Base-by-base conservation (phyloP, 2,797 vertebrate species). In the Bradypodion pumilum region DNA sequence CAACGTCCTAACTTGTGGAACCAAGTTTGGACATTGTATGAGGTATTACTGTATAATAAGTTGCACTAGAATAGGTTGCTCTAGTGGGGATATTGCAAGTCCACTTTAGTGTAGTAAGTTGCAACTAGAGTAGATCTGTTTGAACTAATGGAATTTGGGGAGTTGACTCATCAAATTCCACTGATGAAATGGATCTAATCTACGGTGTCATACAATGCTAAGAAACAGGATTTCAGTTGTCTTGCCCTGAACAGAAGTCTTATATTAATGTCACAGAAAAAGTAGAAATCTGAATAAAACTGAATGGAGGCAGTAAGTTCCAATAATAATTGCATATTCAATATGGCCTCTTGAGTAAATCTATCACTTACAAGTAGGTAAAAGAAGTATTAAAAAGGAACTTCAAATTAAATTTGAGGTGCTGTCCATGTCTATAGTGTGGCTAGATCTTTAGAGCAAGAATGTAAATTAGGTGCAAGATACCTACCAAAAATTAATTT, bases 261-360 rank as follows among this genome's bases (percentile, higher is more conserved):
- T 74, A 27, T 35, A 69, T 37, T n/a, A 21, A 15, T 63, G 40
- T 78, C 63, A 49, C 32, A 73, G 15, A 70, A 62, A 70, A 69
- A 7, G 4, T 13, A 16, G 46, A 40, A 62, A 62, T 35, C 23
- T 25, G 44, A 73, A 78, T 62, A 60, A 23, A 21, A 52, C 42
- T 63, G 19, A 70, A 15, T 62, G 86, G 49, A 32, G 86, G 63
- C 72, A 59, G n/a, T n/a, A n/a, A n/a, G n/a, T n/a, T n/a, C n/a
- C n/a, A n/a, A n/a, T 32, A 86, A 76, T 82, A 68, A 56, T 74
- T 84, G 82, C 49, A 65, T 56, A 52, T 0, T 0, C 44, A 85
- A 40, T 56, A 82, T 80, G 2, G 46, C 77, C 3, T 52, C 72
- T 6, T 78, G 19, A 65, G 83, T 78, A 82, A 56, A 60, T 78